A percentile compares a stretch with the other conserved stretches of the same genome.
Evolutionary conservation across 2,797 vertebrate genomes (phyloP).

Genomic region (Ispidina lecontei): DNA sequence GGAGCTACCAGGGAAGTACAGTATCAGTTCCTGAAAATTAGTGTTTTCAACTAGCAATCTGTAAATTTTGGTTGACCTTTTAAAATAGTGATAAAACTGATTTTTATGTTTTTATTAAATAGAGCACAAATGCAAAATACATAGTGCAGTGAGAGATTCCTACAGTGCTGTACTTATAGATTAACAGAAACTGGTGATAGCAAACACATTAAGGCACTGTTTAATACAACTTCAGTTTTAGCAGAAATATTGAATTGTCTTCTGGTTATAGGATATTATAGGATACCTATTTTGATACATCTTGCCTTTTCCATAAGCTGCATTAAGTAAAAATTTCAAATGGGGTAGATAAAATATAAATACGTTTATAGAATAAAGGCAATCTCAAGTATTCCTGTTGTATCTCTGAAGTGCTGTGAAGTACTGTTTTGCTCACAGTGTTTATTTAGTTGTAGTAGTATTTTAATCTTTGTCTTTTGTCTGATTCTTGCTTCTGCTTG

Average conservation of each 20-base stretch:
- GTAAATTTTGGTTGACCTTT: not conserved
- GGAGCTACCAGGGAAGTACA: not conserved
- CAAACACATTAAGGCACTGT: not conserved
- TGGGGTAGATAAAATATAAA: not conserved
- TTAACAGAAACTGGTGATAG: not conserved
- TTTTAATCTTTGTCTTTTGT: not conserved
- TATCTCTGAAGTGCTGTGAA: not conserved
- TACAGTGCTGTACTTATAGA: not conserved
- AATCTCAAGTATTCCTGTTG: not conserved
- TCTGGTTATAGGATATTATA: not conserved
- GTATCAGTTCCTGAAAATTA: not conserved
- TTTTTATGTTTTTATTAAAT: not conserved
- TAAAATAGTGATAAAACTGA: not conserved
- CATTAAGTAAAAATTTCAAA: not conserved
- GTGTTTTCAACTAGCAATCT: fast-evolving
- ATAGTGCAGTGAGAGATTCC: not conserved
- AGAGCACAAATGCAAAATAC: not conserved
- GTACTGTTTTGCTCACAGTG: not conserved
- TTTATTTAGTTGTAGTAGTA: not conserved
- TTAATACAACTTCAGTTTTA: not conserved
- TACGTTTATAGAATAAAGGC: not conserved
- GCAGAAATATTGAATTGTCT: not conserved
- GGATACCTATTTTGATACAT: not conserved
- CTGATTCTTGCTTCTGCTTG: not conserved
- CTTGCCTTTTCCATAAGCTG: not conserved